phyloP scores from a whole-genome alignment of 2,797 vertebrate genomes.

The Antrozous pallidus region DNA sequence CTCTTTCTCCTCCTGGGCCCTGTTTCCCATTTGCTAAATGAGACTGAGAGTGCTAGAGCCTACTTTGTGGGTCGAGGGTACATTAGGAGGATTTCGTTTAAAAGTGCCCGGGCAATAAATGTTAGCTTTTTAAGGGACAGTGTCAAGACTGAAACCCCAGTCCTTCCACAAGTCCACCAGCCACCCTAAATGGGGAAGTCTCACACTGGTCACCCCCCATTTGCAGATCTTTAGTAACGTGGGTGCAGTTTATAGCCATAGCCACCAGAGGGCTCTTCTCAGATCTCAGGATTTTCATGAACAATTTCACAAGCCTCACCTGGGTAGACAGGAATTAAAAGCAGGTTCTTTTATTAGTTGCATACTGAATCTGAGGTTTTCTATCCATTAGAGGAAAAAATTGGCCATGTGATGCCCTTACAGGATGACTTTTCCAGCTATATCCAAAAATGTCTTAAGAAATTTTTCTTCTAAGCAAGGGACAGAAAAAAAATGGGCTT shows the following conservation, averaged over 20 bases:
- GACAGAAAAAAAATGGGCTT: not conserved
- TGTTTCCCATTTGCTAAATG: not conserved
- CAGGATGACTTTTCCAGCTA: not conserved
- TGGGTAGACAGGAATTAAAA: not conserved
- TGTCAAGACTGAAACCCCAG: not conserved
- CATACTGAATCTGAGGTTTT: not conserved
- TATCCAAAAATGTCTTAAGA: not conserved
- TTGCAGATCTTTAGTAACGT: not conserved
- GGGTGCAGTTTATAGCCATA: not conserved
- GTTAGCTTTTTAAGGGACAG: not conserved
- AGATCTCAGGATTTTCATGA: not conserved
- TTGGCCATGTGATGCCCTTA: not conserved
- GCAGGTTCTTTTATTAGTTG: not conserved
- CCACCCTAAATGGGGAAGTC: not conserved
- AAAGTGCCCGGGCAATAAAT: conserved; percentile 7
- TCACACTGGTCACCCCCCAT: not conserved
- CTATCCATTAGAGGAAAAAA: not conserved
- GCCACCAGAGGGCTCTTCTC: conserved; percentile 54
- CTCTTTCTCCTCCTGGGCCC: not conserved
- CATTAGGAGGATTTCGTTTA: not conserved
- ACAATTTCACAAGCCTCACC: not conserved
- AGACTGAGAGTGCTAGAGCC: not conserved
- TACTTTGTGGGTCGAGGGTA: not conserved
- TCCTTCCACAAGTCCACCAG: not conserved
- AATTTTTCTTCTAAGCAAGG: conserved; percentile 19